Evolutionary conservation across 2,797 vertebrate species (phyloP).

Genomic region (Dicrostonyx torquatus): DNA sequence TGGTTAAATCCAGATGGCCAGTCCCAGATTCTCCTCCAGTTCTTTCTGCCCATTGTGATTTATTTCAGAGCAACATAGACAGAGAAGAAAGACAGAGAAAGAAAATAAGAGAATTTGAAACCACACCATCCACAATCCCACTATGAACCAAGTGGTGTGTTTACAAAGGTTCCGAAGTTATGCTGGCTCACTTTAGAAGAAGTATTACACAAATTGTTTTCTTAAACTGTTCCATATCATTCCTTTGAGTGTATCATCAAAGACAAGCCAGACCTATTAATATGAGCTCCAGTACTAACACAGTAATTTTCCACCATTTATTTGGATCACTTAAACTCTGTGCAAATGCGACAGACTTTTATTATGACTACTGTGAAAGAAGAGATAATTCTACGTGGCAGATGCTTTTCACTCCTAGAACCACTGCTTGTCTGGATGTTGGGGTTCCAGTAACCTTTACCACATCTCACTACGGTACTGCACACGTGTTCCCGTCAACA

Average conservation of each 20-base stretch:
- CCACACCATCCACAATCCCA: slow-evolving; percentile 12
- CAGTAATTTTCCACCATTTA: slow-evolving; percentile 23
- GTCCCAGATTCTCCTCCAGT: neutral
- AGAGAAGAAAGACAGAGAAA: neutral
- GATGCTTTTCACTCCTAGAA: neutral
- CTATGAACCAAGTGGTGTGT: neutral
- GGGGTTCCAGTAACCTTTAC: neutral
- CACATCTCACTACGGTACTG: neutral
- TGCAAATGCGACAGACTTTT: neutral
- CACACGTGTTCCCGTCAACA: slow-evolving; percentile 5
- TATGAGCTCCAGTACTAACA: neutral
- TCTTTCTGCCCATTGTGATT: slow-evolving; percentile 7
- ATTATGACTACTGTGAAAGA: slow-evolving; percentile 11
- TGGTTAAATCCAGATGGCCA: slow-evolving; percentile 42
- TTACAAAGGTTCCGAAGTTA: neutral
- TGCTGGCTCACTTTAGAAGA: slow-evolving; percentile 39
- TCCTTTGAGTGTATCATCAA: neutral
- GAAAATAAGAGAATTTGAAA: neutral
- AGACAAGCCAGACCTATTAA: slow-evolving; percentile 36
- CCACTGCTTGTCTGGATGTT: neutral
- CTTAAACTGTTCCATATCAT: neutral
- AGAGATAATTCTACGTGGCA: slow-evolving; percentile 1
- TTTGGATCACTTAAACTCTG: neutral
- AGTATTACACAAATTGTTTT: slow-evolving; percentile 10
- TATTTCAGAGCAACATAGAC: slow-evolving; percentile 27